A percentile compares a stretch with the other conserved stretches of the same genome.
phyloP scores from a whole-genome alignment of 2,797 vertebrate species.

The Miichthys miiuy region DNA sequence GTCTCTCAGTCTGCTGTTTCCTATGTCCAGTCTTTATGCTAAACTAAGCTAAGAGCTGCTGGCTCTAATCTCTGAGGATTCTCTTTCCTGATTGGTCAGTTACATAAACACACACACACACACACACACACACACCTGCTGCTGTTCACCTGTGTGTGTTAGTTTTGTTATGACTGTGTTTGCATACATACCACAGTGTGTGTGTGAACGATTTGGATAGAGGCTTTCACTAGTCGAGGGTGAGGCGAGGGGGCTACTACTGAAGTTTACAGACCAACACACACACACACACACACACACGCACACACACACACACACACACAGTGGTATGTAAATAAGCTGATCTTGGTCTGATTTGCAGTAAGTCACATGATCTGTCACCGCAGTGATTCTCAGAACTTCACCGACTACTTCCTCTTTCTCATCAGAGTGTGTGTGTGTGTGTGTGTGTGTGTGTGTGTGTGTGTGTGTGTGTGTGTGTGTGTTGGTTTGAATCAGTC shows the following conservation, averaged over 20 bases:
- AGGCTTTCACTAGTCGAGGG: too few relatives aligned
- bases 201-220: too few relatives aligned
- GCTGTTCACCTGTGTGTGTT: too few relatives aligned
- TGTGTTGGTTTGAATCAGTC: not conserved
- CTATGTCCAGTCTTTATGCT: too few relatives aligned
- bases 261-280: not conserved
- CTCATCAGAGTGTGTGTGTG: conserved; percentile 16
- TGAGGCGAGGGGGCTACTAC: too few relatives aligned
- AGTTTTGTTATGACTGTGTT: too few relatives aligned
- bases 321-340: conserved; percentile 79
- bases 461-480: conserved; percentile 23
- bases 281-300: not conserved
- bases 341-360: conserved; percentile 76
- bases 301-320: conserved; percentile 6
- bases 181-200: too few relatives aligned
- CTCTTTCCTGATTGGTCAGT: not conserved
- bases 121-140: not conserved
- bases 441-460: conserved; percentile 31
- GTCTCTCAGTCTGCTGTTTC: too few relatives aligned
- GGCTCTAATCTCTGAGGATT: not conserved
- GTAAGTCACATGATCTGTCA: conserved; percentile 86
- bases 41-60: not conserved
- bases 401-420: conserved; percentile 59
- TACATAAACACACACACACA: not conserved
- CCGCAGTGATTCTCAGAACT: conserved; percentile 81